These are phyloP conservation scores for Sarotherodon lohbergeri DNA, from an alignment of 2,113 vertebrate species.

Conservation along the genomic window DNA sequence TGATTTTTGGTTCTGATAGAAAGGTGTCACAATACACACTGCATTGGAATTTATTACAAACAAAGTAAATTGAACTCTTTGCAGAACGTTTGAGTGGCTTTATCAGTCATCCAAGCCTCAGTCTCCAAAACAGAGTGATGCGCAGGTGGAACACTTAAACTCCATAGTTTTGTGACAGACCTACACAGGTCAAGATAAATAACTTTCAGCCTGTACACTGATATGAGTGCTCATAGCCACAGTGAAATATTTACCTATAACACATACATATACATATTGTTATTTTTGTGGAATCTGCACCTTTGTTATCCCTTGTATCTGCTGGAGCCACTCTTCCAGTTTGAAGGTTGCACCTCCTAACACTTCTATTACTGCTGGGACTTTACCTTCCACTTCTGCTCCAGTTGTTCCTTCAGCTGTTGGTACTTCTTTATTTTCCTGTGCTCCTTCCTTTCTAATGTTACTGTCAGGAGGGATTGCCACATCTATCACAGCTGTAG, in stretches of 20 bases:
- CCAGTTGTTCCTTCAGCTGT: not conserved
- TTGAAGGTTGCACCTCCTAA: not conserved
- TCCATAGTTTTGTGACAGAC: not conserved
- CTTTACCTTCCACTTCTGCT: not conserved
- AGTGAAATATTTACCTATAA: not conserved
- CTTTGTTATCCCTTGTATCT: not conserved
- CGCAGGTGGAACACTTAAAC: not conserved
- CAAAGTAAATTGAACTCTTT: not conserved
- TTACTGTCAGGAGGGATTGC: not conserved
- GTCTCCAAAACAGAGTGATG: not conserved
- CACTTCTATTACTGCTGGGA: not conserved
- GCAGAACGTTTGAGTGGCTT: not conserved
- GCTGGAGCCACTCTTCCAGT: not conserved
- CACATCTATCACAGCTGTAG: not conserved
- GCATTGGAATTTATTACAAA: not conserved
- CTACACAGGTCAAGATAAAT: not conserved
- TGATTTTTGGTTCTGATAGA: not conserved
- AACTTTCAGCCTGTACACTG: not conserved
- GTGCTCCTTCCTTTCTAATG: not conserved
- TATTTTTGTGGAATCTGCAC: not conserved
- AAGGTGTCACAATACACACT: not conserved
- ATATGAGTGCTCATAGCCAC: not conserved
- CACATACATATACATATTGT: not conserved
- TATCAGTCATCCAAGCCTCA: not conserved
- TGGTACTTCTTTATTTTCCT: not conserved